Conservation (phyloP, 2,888 invertebrate genomes). For the Stenotaenia linearis region DNA sequence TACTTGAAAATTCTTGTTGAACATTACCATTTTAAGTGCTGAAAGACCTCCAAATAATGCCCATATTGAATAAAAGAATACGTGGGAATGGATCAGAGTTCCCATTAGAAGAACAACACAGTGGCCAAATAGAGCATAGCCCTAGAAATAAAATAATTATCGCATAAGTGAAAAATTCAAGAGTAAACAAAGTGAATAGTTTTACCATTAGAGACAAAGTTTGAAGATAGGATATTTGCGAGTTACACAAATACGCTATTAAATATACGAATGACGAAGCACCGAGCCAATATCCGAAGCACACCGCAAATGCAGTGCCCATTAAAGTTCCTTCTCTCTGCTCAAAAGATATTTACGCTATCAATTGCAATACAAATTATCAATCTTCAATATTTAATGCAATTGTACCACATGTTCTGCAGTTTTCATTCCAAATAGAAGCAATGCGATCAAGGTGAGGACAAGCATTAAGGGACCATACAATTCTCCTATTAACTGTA, state of each 20-base stretch:
- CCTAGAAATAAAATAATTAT: slow-evolving; percentile 43
- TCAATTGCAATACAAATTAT: not conserved
- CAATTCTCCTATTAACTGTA: slow-evolving; percentile 46
- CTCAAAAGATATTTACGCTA: not conserved
- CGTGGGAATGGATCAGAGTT: slow-evolving; percentile 49
- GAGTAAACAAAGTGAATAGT: not conserved
- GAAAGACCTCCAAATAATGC: slow-evolving; percentile 48
- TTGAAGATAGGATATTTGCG: slow-evolving; percentile 47
- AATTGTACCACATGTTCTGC: slow-evolving; percentile 46
- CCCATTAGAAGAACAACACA: slow-evolving; percentile 50
- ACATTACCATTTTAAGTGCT: slow-evolving; percentile 48
- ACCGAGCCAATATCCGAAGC: slow-evolving; percentile 52
- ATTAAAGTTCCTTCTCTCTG: slow-evolving; percentile 52
- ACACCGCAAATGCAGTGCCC: slow-evolving; percentile 51
- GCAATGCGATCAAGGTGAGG: slow-evolving; percentile 50
- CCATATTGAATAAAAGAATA: slow-evolving; percentile 50
- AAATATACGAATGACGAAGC: slow-evolving; percentile 47
- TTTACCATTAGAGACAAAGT: slow-evolving; percentile 49
- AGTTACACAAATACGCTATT: slow-evolving; percentile 47
- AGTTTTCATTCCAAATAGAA: slow-evolving; percentile 51
- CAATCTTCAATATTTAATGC: not conserved
- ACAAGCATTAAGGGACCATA: slow-evolving; percentile 52
- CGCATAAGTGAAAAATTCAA: not conserved
- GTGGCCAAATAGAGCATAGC: slow-evolving; percentile 50
- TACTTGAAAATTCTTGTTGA: not conserved